Evolutionary conservation across 2,888 invertebrate species (phyloP).

Genomic region (Drosophila multiciliata): DNA sequence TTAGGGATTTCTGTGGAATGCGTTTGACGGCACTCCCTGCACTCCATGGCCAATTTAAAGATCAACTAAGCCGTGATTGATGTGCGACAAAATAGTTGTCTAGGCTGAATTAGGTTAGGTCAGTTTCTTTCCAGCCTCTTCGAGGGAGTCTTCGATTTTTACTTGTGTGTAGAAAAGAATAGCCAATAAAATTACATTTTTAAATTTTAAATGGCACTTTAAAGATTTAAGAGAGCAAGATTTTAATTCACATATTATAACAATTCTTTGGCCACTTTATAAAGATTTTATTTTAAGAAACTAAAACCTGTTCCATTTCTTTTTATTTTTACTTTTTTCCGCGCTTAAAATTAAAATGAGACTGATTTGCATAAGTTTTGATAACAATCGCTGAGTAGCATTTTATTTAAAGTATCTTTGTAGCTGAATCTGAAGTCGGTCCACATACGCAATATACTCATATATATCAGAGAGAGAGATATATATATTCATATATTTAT

Average conservation of each 20-base stretch:
- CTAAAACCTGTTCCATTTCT: conserved; percentile 60
- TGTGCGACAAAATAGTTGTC: conserved; percentile 5
- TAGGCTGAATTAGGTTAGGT: conserved; percentile 45
- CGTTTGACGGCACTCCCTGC: conserved; percentile 49
- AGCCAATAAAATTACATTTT: background rate
- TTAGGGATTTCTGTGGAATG: conserved; percentile 49
- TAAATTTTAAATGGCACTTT: background rate
- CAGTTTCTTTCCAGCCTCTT: conserved; percentile 22
- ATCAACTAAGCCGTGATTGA: conserved; percentile 15
- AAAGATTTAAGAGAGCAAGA: background rate
- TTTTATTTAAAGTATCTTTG: conserved; percentile 26
- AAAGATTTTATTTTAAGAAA: conserved; percentile 33
- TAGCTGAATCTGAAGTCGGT: conserved; percentile 18
- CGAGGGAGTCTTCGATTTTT: background rate
- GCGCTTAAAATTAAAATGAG: conserved; percentile 51
- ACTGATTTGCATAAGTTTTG: conserved; percentile 75
- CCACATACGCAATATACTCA: background rate
- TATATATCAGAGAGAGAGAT: background rate
- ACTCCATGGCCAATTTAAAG: conserved; percentile 36
- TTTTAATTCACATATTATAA: conserved; percentile 6
- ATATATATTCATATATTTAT: background rate
- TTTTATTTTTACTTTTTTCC: conserved; percentile 45
- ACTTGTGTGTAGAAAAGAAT: conserved; percentile 16
- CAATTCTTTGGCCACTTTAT: conserved; percentile 24
- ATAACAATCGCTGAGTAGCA: conserved; percentile 58